Evolutionary conservation across 1,140 invertebrate genomes (phyloP).

Genomic region (Apis dorsata): DNA sequence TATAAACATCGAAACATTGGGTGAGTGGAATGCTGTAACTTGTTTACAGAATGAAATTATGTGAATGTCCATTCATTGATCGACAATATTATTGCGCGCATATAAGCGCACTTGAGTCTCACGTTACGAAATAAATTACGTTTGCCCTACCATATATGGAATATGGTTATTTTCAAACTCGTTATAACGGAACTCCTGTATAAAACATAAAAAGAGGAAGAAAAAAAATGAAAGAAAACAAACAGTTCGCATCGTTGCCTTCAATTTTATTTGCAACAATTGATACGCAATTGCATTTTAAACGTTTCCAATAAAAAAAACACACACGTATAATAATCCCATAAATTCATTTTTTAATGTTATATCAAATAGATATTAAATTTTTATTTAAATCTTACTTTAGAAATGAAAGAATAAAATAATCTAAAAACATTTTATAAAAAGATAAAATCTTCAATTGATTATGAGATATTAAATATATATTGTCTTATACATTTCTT

Average conservation of each 20-base stretch:
- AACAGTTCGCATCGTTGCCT: not conserved
- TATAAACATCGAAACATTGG: slow-evolving; percentile 14
- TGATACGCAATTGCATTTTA: not conserved
- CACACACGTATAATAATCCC: not conserved
- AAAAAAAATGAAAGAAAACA: not conserved
- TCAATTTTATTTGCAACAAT: slow-evolving; percentile 5
- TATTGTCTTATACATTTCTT: no score
- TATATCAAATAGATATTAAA: not conserved
- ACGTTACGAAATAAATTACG: slow-evolving; percentile 42
- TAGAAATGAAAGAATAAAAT: no score
- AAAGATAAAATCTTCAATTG: no score
- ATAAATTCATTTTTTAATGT: not conserved
- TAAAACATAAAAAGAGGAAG: not conserved
- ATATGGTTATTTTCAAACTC: slow-evolving; percentile 32
- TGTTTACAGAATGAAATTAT: slow-evolving; percentile 44
- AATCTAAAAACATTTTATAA: no score
- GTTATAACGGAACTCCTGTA: not conserved
- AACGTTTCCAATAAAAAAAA: not conserved
- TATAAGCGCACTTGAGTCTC: slow-evolving; percentile 39
- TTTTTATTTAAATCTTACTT: not conserved
- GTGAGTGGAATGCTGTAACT: slow-evolving; percentile 31
- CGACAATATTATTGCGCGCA: slow-evolving; percentile 35
- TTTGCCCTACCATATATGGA: not conserved
- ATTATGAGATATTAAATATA: no score
- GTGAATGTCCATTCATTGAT: slow-evolving; percentile 47